phyloP scores from a whole-genome alignment of 2,797 vertebrate genomes.

The Parotocinclus haroldoi region DNA sequence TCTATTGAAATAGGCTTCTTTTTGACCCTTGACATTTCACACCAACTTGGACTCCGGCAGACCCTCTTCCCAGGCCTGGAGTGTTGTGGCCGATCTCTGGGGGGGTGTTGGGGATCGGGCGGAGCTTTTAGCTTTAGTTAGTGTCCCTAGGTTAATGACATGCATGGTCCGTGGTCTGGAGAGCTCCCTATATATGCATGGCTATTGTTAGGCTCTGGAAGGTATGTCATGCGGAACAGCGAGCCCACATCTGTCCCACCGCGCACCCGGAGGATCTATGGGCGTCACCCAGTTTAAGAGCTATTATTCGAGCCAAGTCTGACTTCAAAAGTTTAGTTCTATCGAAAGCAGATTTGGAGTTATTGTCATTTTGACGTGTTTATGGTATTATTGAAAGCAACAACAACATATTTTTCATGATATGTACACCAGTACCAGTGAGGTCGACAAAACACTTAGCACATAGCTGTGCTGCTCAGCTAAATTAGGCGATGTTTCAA shows the following conservation, averaged over 20 bases:
- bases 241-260: slow-evolving; percentile 45
- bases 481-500: too few species aligned
- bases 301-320: neutral
- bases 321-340: neutral
- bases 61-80: slow-evolving; percentile 38
- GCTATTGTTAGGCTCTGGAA: slow-evolving; percentile 54
- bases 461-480: too few species aligned
- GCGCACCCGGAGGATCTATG: slow-evolving; percentile 13
- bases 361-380: too few species aligned
- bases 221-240: slow-evolving; percentile 39
- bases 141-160: slow-evolving; percentile 63
- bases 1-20: slow-evolving; percentile 57
- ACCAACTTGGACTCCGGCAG: slow-evolving; percentile 30
- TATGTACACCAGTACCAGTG: too few species aligned
- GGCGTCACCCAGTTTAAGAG: slow-evolving; percentile 36
- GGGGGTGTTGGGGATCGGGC: slow-evolving; percentile 6
- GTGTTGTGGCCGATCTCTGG: slow-evolving; percentile 28
- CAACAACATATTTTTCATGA: too few species aligned
- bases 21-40: slow-evolving; percentile 48
- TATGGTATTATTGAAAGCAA: too few species aligned
- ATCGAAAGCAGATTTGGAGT: too few species aligned
- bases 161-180: slow-evolving; percentile 43
- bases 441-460: too few species aligned
- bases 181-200: slow-evolving; percentile 54
- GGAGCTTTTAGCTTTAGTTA: slow-evolving; percentile 38